Evolutionary conservation across 2,113 vertebrate species (phyloP).

Genomic region (Sialia sialis): DNA sequence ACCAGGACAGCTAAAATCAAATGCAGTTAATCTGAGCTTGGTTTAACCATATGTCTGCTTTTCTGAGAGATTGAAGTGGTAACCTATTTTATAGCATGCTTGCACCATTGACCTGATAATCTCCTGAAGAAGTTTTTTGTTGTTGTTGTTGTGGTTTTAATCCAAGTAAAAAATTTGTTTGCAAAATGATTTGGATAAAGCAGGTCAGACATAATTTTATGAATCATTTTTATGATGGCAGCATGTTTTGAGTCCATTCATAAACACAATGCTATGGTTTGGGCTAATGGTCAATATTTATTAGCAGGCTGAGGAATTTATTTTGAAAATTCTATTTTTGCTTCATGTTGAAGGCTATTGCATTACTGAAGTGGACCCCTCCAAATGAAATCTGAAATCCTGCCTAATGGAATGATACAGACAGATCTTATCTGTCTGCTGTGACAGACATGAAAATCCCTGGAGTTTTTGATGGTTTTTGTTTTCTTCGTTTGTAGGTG

Average conservation of each 20-base stretch:
- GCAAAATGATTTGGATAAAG: constrained; percentile 51
- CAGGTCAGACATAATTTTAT: constrained; percentile 52
- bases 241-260: neutral
- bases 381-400: constrained; percentile 27
- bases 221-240: neutral
- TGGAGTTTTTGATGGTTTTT: neutral
- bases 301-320: neutral
- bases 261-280: neutral
- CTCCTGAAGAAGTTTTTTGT: neutral
- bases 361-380: neutral
- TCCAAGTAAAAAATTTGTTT: constrained; percentile 59
- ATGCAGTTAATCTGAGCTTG: constrained; percentile 35
- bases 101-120: constrained; percentile 66
- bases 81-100: constrained; percentile 36
- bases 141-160: constrained; percentile 21
- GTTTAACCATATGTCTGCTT: constrained; percentile 48
- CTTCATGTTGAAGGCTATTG: neutral
- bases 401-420: neutral
- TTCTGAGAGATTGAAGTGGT: constrained; percentile 45
- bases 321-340: neutral
- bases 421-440: neutral
- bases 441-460: constrained; percentile 2
- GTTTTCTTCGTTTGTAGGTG: neutral
- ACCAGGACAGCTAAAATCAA: constrained; percentile 1
- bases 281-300: neutral